Percentiles rank a stretch among this genome's conserved stretches.
These are phyloP conservation scores for Melanocharis versteri DNA, from an alignment of 2,113 vertebrate genomes.

Conservation along the genomic window DNA sequence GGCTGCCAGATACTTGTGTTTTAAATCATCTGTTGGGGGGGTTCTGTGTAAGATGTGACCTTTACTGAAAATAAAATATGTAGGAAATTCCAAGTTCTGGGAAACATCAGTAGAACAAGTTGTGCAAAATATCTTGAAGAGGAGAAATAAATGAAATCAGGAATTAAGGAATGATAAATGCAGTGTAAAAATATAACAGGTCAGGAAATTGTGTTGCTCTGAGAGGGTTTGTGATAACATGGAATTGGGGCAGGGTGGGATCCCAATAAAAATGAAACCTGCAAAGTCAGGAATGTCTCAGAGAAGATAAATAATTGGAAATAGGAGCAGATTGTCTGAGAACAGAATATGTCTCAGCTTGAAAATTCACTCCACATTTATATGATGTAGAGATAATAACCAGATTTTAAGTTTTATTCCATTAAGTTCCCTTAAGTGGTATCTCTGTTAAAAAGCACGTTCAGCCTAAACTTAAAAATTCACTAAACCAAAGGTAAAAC, in stretches of 20 bases:
- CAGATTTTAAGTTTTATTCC: background rate
- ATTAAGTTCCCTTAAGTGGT: background rate
- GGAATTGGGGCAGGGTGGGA: background rate
- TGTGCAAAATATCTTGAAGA: constrained; percentile 8
- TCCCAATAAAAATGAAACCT: background rate
- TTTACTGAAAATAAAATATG: constrained; percentile 38
- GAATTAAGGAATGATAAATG: constrained; percentile 45
- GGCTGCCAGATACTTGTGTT: background rate
- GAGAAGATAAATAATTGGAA: background rate
- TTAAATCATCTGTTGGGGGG: background rate
- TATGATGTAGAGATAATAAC: background rate
- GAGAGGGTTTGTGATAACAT: background rate
- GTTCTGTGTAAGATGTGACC: constrained; percentile 18
- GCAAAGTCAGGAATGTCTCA: background rate
- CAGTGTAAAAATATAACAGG: background rate
- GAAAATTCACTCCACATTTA: background rate
- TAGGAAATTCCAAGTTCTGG: background rate
- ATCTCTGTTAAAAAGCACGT: background rate
- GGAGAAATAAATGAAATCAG: constrained; percentile 12
- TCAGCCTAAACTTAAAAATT: background rate
- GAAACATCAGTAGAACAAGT: constrained; percentile 8
- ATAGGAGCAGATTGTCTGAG: background rate
- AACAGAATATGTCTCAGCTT: background rate
- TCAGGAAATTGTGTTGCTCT: constrained; percentile 7
- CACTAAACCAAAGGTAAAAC: background rate